Evolutionary conservation across 1,140 invertebrate genomes (phyloP), one percentile per base, ranked within the genome.

Genomic region (Sweltsa coloradensis): DNA sequence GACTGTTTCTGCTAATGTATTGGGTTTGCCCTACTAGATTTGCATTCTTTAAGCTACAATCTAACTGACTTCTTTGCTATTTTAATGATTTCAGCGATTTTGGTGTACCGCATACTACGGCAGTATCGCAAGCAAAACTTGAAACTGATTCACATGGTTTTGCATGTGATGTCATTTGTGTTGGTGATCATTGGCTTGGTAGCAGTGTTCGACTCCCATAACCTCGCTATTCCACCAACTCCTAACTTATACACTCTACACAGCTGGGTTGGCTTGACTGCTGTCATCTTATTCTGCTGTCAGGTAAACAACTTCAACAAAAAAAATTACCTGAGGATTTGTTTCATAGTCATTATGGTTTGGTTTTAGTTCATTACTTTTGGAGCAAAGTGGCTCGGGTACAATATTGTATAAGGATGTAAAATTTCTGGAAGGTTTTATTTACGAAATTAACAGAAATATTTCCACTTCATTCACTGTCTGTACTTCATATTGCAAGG

Each of bases 121-220:
- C 78, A 77, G 54, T 68, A 78, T 44, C 69, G 72, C 25, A 94
- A 94, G 65, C 73, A 72, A 46, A 74, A 73, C 42, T 67, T 91
- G 52, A 95, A 95, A 64, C 53, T 88, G 2, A 61, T 82, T 16
- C 90, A 95, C 66, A 79, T 75, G 3, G 61, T 68, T 42, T 69
- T 89, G 22, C 85, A 90, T 60, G 60, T 76, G 16, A 60, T 71
- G 27, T 74, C 75, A 9, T 69, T 91, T 42, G 60, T 89, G 36
- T 69, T 88, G 44, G 68, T 79, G 9, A 60, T 81, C 25, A 74
- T 93, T 55, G 77, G 72, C 21, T 62, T 89, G 34, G 76, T 85
- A 56, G 86, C 89, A 3, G 89, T 83, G 16, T 92, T 90, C 65
- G 83, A 90, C 59, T 86, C 77, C 44, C 89, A 93, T 62, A 88